Percentiles rank a stretch among this genome's conserved stretches.
These are phyloP conservation scores for Synodontis membranacea DNA, from an alignment of 2,113 vertebrate genomes.

Conservation along the genomic window DNA sequence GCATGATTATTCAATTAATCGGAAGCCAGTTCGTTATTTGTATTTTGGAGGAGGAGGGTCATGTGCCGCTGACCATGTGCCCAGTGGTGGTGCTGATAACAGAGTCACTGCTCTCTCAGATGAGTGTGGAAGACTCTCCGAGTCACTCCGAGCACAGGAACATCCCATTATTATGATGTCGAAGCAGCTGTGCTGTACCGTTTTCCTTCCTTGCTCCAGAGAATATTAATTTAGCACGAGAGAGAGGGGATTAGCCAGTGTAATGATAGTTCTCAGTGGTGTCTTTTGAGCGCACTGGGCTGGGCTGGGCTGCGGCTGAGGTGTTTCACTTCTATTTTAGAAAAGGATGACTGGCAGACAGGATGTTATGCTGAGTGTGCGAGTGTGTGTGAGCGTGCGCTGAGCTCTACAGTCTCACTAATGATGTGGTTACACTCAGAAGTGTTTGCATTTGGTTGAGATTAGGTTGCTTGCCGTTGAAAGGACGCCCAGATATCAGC, in stretches of 20 bases:
- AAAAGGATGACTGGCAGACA: constrained; percentile 20
- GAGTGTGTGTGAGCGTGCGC: background rate
- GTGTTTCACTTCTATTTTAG: constrained; percentile 14
- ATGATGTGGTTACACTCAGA: constrained; percentile 30
- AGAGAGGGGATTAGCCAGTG: constrained; percentile 5
- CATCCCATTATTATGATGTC: constrained; percentile 65
- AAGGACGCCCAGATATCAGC: constrained; percentile 4
- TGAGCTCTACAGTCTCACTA: constrained; percentile 14
- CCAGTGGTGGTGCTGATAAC: background rate
- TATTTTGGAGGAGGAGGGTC: too few relatives aligned
- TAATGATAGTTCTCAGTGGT: constrained; percentile 27
- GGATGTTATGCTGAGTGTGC: constrained; percentile 23
- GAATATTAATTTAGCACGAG: constrained; percentile 62
- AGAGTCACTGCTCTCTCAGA: background rate
- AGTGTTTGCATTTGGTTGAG: constrained; percentile 34
- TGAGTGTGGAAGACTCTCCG: constrained; percentile 3
- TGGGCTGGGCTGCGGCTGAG: constrained; percentile 23
- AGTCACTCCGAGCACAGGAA: constrained; percentile 22
- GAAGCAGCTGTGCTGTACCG: constrained; percentile 71
- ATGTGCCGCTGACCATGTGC: background rate
- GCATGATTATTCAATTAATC: background rate
- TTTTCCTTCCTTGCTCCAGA: constrained; percentile 52
- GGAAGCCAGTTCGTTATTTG: constrained; percentile 3
- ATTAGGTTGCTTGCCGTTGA: constrained; percentile 13
- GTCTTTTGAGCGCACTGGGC: constrained; percentile 12